Evolutionary conservation across 53 echinoderm and acorn worm species (phyloP).

Genomic region (Arbacia lixula): DNA sequence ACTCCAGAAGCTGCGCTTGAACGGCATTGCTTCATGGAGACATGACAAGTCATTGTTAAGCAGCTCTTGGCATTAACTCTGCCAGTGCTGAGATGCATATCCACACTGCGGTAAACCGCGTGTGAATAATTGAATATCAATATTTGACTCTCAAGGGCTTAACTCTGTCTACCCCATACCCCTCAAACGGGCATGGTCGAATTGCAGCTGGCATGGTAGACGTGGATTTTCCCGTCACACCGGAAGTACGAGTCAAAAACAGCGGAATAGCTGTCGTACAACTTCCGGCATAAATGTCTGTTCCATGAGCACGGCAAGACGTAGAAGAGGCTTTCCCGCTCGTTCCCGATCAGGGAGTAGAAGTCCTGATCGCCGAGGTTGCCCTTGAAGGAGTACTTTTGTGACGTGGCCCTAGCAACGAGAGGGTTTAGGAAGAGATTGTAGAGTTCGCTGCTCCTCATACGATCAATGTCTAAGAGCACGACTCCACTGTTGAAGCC

Average conservation of each 20-base stretch:
- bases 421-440: conserved; percentile 51
- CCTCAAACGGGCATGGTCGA: conserved; percentile 78
- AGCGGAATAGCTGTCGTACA: conserved; percentile 74
- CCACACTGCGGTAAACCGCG: too few species aligned
- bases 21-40: too few species aligned
- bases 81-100: too few species aligned
- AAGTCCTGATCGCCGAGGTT: conserved; percentile 95
- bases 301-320: conserved; percentile 93
- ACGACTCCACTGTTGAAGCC: conserved; percentile 97
- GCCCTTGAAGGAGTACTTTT: conserved; percentile 88
- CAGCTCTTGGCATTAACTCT: too few species aligned
- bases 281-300: conserved; percentile 87
- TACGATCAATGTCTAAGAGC: conserved; percentile 76
- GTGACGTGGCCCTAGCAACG: conserved; percentile 38
- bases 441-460: conserved; percentile 74
- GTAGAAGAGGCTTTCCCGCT: conserved; percentile 80
- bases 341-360: conserved; percentile 81
- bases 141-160: too few species aligned
- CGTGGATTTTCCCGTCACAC: conserved; percentile 75
- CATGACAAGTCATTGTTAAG: too few species aligned
- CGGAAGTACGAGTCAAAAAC: conserved; percentile 88
- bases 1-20: too few species aligned
- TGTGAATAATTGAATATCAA: too few species aligned
- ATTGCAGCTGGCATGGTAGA: conserved; percentile 97
- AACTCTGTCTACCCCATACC: too few species aligned